Evolutionary conservation across 2,113 vertebrate species (phyloP), one percentile per base, ranked within the genome.

Genomic region (Ursus arctos): DNA sequence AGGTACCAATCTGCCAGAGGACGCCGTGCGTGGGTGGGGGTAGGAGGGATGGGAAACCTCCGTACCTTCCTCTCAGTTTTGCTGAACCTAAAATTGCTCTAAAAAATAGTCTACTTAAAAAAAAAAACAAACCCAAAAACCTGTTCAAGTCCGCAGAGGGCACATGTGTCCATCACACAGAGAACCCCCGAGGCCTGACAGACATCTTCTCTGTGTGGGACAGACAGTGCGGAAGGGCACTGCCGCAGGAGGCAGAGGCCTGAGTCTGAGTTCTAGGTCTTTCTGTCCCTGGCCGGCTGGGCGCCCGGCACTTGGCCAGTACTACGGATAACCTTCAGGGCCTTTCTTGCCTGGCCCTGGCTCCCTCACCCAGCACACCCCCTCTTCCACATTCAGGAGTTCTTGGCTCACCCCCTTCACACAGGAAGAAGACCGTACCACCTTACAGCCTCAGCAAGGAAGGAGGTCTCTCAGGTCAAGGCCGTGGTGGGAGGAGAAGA

Each of bases 1-100:
- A 51, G 1, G 3, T n/a, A n/a, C n/a, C 8, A 1, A 13, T 14
- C 87, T 63, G 55, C 7, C 6, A 7, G 26, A 36, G 7, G 4
- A 31, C 33, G 26, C 77, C 22, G 12, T 26, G 12, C 31, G 6
- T 6, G 31, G n/a, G 51, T 33, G 36, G 8, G 47, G 77, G 1
- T 4, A 3, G 63, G 40, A 12, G 10, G 26, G 1, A 16, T 26
- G 26, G 10, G 33, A 88, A 31, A 59, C 59, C 9, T 47, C 85
- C 49, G 12, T 19, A 36, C 13, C 13, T 31, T 53, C 57, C 26
- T 65, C 53, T 53, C 85, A 43, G 13, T 33, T 33, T 88, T 51
- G 13, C 65, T 40, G 19, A 82, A 24, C 77, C 55, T 33, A 26
- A 74, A 53, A 72, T 14, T 24, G 26, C 55, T 53, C 26, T 72